Conservation (phyloP, 2,113 vertebrate species). For the Cyanoderma ruficeps region DNA sequence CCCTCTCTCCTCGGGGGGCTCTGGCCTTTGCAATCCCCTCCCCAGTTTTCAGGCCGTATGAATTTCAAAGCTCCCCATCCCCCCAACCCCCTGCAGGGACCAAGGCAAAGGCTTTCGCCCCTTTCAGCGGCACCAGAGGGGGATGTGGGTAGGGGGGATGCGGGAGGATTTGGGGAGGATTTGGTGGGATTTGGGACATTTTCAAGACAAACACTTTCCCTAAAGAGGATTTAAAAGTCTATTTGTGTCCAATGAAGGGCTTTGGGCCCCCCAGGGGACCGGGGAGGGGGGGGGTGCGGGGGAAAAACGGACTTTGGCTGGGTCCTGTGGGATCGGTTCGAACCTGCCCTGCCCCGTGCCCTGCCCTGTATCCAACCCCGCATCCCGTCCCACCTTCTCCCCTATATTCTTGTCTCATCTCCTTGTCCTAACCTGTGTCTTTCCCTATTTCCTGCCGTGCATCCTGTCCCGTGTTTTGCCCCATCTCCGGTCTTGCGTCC, state of each 20-base stretch:
- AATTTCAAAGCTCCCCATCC: constrained; percentile 29
- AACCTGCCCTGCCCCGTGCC: not conserved
- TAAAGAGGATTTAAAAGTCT: constrained; percentile 63
- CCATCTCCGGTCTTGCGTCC: accelerated
- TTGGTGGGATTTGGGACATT: constrained; percentile 64
- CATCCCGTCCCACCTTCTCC: not conserved
- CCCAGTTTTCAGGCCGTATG: not conserved
- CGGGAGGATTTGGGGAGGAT: not conserved
- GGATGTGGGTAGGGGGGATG: not conserved
- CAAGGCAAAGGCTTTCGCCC: not conserved
- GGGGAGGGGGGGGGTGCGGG: too few species aligned
- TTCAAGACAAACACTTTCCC: constrained; percentile 73
- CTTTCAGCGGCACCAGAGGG: not conserved
- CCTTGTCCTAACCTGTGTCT: too few species aligned
- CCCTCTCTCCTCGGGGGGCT: not conserved
- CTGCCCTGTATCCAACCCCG: accelerated
- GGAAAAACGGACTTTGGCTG: not conserved
- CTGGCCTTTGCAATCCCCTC: not conserved
- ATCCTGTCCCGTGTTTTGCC: not conserved
- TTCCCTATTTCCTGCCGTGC: not conserved
- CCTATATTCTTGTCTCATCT: not conserved
- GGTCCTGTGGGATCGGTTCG: not conserved
- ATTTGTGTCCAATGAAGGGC: not conserved
- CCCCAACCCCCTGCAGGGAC: not conserved
- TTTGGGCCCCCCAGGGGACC: not conserved